Evolutionary conservation across 2,888 invertebrate species (phyloP).

Genomic region (Argyresthia goedartella): DNA sequence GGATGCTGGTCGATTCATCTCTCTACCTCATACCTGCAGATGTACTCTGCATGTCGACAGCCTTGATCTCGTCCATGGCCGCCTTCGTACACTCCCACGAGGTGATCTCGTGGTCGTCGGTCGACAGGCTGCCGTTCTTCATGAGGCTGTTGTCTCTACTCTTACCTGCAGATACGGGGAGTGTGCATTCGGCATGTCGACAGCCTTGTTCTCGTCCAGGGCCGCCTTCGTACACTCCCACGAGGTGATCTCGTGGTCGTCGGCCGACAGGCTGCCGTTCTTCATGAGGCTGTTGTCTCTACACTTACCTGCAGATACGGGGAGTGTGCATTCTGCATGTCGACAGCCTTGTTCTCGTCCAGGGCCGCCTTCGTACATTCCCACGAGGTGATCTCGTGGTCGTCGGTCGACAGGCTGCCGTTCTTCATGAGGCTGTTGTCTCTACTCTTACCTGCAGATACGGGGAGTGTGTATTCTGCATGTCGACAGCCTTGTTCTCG

Average conservation of each 20-base stretch:
- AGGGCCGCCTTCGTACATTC: slow-evolving; percentile 95
- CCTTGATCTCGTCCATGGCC: slow-evolving; percentile 87
- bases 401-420: slow-evolving; percentile 92
- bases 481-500: slow-evolving; percentile 92
- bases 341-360: slow-evolving; percentile 91
- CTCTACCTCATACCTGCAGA: slow-evolving; percentile 74
- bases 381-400: slow-evolving; percentile 93
- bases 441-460: too few species aligned
- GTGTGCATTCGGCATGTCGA: slow-evolving; percentile 98
- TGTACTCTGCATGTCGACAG: slow-evolving; percentile 97
- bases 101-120: slow-evolving; percentile 93
- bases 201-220: slow-evolving; percentile 89
- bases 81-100: slow-evolving; percentile 98
- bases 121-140: slow-evolving; percentile 90
- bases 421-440: slow-evolving; percentile 87
- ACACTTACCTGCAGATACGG: too few species aligned
- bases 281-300: slow-evolving; percentile 85
- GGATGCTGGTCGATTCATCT: too few species aligned
- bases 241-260: slow-evolving; percentile 92
- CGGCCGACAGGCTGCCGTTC: slow-evolving; percentile 91
- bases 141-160: slow-evolving; percentile 84
- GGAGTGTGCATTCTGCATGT: slow-evolving; percentile 98
- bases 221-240: slow-evolving; percentile 97
- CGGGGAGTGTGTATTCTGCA: slow-evolving; percentile 97
- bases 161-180: slow-evolving; percentile 77